Evolutionary conservation across 2,113 vertebrate genomes (phyloP).

Genomic region (Microtus richardsoni): DNA sequence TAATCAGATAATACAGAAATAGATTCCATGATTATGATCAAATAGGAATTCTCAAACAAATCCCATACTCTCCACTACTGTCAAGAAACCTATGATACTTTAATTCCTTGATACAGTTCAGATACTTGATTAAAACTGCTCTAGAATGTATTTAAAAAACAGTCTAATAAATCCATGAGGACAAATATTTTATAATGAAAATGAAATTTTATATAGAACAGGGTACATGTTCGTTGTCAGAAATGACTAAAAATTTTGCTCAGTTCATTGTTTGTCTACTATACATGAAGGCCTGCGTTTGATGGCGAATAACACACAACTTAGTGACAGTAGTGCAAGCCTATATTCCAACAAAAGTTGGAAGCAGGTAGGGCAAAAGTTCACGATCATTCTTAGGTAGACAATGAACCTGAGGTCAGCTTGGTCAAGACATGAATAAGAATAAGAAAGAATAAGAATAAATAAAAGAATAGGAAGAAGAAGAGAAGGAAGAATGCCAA

Average conservation of each 20-base stretch:
- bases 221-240: neutral
- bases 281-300: neutral
- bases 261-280: neutral
- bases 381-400: neutral
- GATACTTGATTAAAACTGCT: neutral
- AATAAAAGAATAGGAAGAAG: no score
- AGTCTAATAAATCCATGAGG: neutral
- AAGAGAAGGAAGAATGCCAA: neutral
- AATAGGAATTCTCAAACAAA: neutral
- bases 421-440: neutral
- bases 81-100: constrained; percentile 19
- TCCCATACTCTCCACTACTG: neutral
- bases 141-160: neutral
- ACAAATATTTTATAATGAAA: neutral
- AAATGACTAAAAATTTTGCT: neutral
- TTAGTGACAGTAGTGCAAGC: neutral
- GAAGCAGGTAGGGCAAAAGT: neutral
- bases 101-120: neutral
- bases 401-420: neutral
- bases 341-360: neutral
- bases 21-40: neutral
- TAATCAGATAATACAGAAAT: neutral
- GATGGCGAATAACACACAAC: neutral
- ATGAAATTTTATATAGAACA: neutral
- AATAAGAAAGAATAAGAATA: neutral